A percentile compares a stretch with the other conserved stretches of the same genome.
Conservation (phyloP, 2,888 invertebrate species). For the Cataglyphis livida region DNA sequence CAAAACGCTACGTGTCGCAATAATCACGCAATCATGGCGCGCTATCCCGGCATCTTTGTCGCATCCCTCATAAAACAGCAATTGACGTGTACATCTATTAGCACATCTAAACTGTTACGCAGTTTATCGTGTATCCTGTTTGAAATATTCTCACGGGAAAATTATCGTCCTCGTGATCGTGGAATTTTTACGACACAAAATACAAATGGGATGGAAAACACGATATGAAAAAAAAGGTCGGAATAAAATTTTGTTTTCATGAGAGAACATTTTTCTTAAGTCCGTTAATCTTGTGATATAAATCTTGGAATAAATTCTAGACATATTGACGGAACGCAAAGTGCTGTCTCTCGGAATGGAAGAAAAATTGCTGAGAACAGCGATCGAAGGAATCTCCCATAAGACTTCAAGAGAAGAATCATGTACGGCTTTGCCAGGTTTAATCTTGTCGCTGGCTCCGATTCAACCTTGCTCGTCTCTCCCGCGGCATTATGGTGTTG, state of each 20-base stretch:
- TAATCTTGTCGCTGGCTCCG: slow-evolving; percentile 2
- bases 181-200: slow-evolving; percentile 2
- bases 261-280: slow-evolving; percentile 13
- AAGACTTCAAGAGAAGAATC: slow-evolving; percentile 42
- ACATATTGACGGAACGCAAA: not conserved
- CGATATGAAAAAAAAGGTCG: not conserved
- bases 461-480: slow-evolving; percentile 41
- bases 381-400: slow-evolving; percentile 47
- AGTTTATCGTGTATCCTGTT: not conserved
- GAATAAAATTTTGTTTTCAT: not conserved
- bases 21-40: not conserved
- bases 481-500: slow-evolving; percentile 20
- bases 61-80: slow-evolving; percentile 34
- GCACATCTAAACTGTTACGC: not conserved
- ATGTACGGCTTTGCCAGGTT: slow-evolving; percentile 9
- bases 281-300: slow-evolving; percentile 59
- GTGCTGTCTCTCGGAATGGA: not conserved
- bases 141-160: slow-evolving; percentile 3
- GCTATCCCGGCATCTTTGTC: slow-evolving; percentile 1
- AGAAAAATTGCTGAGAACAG: slow-evolving; percentile 31
- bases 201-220: not conserved
- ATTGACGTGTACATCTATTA: slow-evolving; percentile 25
- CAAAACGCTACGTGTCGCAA: not conserved
- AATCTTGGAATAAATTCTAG: slow-evolving; percentile 63
- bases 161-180: not conserved